These are phyloP conservation scores for Watsonalla cultraria DNA, from an alignment of 2,888 invertebrate genomes.

Conservation along the genomic window DNA sequence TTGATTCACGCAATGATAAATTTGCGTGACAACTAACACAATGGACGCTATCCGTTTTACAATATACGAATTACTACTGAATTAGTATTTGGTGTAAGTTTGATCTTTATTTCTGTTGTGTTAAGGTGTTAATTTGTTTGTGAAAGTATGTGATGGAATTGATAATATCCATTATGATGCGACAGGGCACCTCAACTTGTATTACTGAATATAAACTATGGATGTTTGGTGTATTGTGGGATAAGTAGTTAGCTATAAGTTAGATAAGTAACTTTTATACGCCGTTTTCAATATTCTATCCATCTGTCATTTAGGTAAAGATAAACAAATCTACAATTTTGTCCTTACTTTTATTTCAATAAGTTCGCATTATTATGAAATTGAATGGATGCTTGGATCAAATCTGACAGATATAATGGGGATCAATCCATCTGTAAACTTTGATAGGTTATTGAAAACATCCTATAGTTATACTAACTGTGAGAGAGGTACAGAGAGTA, in stretches of 20 bases:
- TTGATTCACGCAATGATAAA: slow-evolving; percentile 20
- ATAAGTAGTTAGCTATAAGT: slow-evolving; percentile 5
- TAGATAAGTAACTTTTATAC: no score
- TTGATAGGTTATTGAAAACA: no score
- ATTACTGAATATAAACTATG: slow-evolving; percentile 33
- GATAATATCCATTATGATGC: slow-evolving; percentile 42
- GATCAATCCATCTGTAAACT: no score
- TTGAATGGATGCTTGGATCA: no score
- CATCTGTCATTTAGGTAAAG: no score
- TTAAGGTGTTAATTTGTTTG: slow-evolving; percentile 17
- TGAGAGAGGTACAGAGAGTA: no score
- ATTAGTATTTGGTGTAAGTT: slow-evolving; percentile 14
- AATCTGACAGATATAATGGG: no score
- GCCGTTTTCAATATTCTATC: no score
- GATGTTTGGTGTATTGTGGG: slow-evolving; percentile 18
- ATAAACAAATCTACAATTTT: no score
- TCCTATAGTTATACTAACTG: no score
- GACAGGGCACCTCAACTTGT: slow-evolving; percentile 24
- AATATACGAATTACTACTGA: slow-evolving; percentile 23
- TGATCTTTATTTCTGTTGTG: slow-evolving; percentile 12
- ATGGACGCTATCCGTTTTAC: slow-evolving; percentile 50
- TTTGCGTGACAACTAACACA: slow-evolving; percentile 44
- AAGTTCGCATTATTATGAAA: no score
- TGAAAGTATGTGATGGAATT: slow-evolving; percentile 19
- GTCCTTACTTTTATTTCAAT: no score